Evolutionary conservation across 2,797 vertebrate species (phyloP).

Genomic region (Coregonus ussuriensis): DNA sequence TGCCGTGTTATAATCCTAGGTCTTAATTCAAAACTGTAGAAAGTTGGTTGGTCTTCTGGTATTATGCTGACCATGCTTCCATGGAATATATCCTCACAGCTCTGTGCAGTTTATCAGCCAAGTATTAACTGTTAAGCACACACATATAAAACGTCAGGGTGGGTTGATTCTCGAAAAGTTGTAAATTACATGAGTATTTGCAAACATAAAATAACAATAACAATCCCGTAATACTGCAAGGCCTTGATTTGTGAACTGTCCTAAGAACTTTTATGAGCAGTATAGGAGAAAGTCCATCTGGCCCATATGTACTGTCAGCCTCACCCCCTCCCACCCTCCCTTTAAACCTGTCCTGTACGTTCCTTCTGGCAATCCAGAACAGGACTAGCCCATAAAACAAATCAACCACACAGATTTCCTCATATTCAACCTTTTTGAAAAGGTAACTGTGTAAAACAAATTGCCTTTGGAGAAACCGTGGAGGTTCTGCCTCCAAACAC

Average conservation of each 20-base stretch:
- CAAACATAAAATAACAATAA: conserved; percentile 82
- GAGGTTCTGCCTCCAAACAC: conserved; percentile 35
- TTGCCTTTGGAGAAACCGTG: conserved; percentile 49
- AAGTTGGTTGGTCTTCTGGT: conserved; percentile 29
- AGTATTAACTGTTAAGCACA: conserved; percentile 67
- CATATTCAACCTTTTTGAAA: conserved; percentile 70
- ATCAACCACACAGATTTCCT: conserved; percentile 57
- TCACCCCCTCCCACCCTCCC: conserved; percentile 61
- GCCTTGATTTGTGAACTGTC: conserved; percentile 82
- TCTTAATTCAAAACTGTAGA: conserved; percentile 47
- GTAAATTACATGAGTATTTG: conserved; percentile 77
- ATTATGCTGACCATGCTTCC: conserved; percentile 62
- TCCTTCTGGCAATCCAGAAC: conserved; percentile 62
- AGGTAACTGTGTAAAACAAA: conserved; percentile 74
- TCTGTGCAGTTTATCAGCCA: conserved; percentile 61
- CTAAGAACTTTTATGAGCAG: conserved; percentile 76
- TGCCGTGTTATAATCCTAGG: conserved; percentile 46
- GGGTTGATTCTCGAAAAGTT: conserved; percentile 65
- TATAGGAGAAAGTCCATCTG: conserved; percentile 80
- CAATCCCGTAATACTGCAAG: conserved; percentile 75
- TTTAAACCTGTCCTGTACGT: conserved; percentile 73
- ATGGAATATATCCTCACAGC: conserved; percentile 58
- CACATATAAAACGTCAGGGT: conserved; percentile 61
- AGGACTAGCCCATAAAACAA: conserved; percentile 68
- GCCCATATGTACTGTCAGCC: conserved; percentile 75